phyloP scores from a whole-genome alignment of 2,113 vertebrate genomes.

The Tragelaphus buxtoni region DNA sequence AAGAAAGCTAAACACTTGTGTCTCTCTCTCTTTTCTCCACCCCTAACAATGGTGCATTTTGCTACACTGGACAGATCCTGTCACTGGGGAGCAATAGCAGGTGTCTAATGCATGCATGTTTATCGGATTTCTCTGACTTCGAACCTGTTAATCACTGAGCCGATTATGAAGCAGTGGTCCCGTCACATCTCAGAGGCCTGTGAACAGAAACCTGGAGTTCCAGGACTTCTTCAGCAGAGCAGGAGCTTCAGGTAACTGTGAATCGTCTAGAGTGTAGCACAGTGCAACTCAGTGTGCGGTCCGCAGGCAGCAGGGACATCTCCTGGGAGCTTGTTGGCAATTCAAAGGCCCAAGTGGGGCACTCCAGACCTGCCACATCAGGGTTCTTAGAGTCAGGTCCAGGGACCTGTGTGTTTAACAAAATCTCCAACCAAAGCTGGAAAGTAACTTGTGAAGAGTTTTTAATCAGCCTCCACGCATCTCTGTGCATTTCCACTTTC shows the following conservation, averaged over 20 bases:
- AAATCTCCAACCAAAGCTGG: not conserved
- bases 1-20: not conserved
- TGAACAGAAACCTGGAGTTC: not conserved
- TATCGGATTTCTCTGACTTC: not conserved
- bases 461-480: not conserved
- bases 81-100: not conserved
- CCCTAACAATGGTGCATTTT: not conserved
- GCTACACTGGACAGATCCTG: not conserved
- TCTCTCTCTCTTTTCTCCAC: no score
- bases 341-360: not conserved
- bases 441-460: not conserved
- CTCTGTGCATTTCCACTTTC: not conserved
- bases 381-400: not conserved
- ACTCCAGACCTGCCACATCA: not conserved
- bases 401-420: not conserved
- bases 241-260: not conserved
- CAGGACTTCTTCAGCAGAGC: not conserved
- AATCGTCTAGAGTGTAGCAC: not conserved
- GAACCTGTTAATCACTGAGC: not conserved
- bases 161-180: not conserved
- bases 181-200: not conserved
- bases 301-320: accelerated
- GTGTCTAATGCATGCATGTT: not conserved
- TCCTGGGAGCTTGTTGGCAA: not conserved
- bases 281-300: accelerated